A percentile compares a stretch with the other conserved stretches of the same genome.
Evolutionary conservation across 2,888 invertebrate genomes (phyloP).

Genomic region (Artemia sinica): DNA sequence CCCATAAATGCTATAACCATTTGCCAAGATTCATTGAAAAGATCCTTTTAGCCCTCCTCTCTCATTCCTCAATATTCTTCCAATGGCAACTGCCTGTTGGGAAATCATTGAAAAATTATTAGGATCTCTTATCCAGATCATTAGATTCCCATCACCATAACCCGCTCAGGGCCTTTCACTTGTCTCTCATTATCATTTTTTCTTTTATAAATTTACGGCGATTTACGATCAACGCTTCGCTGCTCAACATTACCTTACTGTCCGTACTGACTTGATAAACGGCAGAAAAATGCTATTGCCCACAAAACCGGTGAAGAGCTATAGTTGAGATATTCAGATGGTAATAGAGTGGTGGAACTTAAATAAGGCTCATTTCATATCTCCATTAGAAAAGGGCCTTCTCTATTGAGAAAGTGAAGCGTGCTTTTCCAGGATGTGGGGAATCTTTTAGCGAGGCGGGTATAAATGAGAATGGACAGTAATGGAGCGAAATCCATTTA

Average conservation of each 20-base stretch:
- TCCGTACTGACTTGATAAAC: conserved; percentile 3
- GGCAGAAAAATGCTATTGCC: conserved; percentile 4
- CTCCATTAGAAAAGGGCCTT: not conserved
- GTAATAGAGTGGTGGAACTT: conserved; percentile 14
- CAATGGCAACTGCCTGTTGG: too few relatives aligned
- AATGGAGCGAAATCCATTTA: conserved; percentile 14
- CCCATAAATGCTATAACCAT: too few relatives aligned
- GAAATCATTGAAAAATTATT: too few relatives aligned
- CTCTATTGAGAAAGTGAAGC: not conserved
- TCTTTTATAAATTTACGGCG: conserved; percentile 6
- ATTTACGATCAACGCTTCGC: conserved; percentile 7
- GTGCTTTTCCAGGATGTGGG: not conserved
- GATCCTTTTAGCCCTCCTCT: too few relatives aligned
- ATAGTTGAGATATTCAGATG: conserved; percentile 5
- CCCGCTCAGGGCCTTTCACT: conserved; percentile 8
- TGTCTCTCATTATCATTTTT: conserved; percentile 1
- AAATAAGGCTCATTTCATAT: conserved; percentile 4
- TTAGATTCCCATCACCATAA: conserved; percentile 11
- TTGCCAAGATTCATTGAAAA: too few relatives aligned
- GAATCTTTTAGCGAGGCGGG: conserved; percentile 11
- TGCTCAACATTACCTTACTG: not conserved
- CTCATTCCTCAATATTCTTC: too few relatives aligned
- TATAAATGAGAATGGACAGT: conserved; percentile 10
- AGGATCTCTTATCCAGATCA: not conserved
- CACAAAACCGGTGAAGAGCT: not conserved